phyloP scores from a whole-genome alignment of 2,888 invertebrate genomes.

The Lepidocyrtinus sp. region DNA sequence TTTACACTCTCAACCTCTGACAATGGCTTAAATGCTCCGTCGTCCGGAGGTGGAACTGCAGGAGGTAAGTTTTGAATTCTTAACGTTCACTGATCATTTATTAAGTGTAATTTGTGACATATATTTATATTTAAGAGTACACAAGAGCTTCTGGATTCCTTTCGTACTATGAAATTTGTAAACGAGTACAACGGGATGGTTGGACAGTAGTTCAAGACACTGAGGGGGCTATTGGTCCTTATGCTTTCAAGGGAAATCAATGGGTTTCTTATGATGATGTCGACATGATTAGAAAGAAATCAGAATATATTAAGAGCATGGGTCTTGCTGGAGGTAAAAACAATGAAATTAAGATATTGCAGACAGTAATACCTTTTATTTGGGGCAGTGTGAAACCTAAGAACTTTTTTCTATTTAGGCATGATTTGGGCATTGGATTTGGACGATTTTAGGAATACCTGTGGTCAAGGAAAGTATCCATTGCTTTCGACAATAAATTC shows the following conservation, averaged over 20 bases:
- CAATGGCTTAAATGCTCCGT: constrained; percentile 82
- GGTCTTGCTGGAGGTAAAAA: constrained; percentile 87
- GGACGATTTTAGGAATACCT: constrained; percentile 84
- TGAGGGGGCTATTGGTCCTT: constrained; percentile 85
- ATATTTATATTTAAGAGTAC: constrained; percentile 75
- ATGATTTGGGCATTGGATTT: constrained; percentile 94
- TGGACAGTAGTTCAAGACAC: constrained; percentile 88
- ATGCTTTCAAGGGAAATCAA: constrained; percentile 88
- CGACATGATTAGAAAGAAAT: constrained; percentile 86
- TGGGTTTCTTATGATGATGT: constrained; percentile 94
- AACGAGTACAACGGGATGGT: constrained; percentile 82
- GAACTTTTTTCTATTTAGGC: background rate
- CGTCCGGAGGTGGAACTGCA: constrained; percentile 84
- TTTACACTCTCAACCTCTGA: constrained; percentile 80
- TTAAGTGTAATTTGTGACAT: background rate
- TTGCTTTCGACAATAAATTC: constrained; percentile 84
- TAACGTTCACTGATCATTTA: no score
- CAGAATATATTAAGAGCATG: constrained; percentile 95
- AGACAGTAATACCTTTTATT: background rate
- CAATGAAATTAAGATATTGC: background rate
- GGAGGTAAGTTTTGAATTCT: no score
- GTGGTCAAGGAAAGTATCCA: constrained; percentile 86
- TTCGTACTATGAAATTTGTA: constrained; percentile 92
- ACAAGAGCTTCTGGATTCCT: constrained; percentile 89
- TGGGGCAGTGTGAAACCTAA: background rate